These are phyloP conservation scores for Micromussa lordhowensis DNA, from an alignment of 92 coral and sea anemone species.

Conservation along the genomic window DNA sequence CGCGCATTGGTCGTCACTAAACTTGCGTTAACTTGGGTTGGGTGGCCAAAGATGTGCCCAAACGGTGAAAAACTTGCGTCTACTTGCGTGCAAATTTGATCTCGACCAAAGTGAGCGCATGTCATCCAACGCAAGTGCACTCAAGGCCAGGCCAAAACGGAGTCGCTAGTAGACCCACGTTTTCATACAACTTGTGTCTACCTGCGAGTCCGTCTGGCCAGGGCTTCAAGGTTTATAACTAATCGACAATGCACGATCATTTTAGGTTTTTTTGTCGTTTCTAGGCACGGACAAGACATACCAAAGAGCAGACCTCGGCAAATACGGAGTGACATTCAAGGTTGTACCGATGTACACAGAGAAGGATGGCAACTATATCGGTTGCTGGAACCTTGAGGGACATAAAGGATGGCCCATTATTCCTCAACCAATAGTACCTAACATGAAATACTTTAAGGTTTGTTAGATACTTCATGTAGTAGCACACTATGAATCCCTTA, in stretches of 20 bases:
- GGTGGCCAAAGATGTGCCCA: no score
- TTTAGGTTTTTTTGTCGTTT: neutral
- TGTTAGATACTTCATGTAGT: neutral
- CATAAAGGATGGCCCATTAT: constrained; percentile 80
- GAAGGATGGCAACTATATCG: constrained; percentile 84
- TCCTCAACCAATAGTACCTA: constrained; percentile 93
- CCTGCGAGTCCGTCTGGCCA: no score
- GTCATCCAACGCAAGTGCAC: no score
- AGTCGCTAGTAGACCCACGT: no score
- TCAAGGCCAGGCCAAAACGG: no score
- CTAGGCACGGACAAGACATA: constrained; percentile 93
- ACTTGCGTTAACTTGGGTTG: no score
- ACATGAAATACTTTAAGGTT: constrained; percentile 94
- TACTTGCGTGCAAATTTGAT: no score
- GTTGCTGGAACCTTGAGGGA: constrained; percentile 95
- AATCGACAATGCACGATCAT: neutral
- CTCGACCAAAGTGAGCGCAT: no score
- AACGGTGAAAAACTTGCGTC: no score
- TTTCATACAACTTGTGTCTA: no score
- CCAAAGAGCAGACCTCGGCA: constrained; percentile 91
- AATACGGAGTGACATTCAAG: constrained; percentile 89
- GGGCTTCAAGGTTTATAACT: neutral
- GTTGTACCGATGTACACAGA: constrained; percentile 99
- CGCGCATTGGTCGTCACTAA: no score
- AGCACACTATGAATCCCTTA: no score